These are phyloP conservation scores for Smutsia temminckii DNA, from an alignment of 2,797 vertebrate species.

Conservation along the genomic window DNA sequence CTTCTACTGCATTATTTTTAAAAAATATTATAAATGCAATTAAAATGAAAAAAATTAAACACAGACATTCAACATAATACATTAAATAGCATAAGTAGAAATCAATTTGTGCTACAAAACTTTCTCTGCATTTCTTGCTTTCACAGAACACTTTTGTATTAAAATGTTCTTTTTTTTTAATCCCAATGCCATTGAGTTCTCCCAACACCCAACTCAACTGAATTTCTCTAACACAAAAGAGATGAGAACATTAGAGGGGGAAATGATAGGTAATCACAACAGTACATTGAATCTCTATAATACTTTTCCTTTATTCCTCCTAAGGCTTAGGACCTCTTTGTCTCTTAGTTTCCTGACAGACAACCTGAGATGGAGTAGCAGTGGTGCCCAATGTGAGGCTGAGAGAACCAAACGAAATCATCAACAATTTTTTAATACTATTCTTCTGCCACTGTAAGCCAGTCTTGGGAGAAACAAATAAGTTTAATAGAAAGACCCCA, in stretches of 20 bases:
- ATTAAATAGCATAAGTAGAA: slow-evolving; percentile 1
- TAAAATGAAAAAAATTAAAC: neutral
- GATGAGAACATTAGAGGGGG: neutral
- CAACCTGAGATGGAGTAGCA: neutral
- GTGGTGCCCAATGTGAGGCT: neutral
- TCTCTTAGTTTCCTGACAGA: slow-evolving; percentile 19
- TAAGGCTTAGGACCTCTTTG: neutral
- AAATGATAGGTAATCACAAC: neutral
- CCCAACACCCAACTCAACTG: neutral
- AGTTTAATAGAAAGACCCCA: neutral
- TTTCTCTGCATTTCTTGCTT: slow-evolving; percentile 27
- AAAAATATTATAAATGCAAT: neutral
- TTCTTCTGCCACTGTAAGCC: neutral
- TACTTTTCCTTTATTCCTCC: neutral
- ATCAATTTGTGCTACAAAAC: neutral
- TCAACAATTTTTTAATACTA: neutral
- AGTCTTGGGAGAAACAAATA: neutral
- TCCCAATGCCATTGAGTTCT: neutral
- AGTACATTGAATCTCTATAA: neutral
- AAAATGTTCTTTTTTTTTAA: neutral
- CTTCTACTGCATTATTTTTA: slow-evolving; percentile 10
- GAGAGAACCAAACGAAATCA: neutral
- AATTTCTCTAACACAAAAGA: neutral
- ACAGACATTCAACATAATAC: neutral
- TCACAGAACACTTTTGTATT: neutral